phyloP scores from a whole-genome alignment of 2,797 vertebrate genomes.

The Odontamblyopus rebecca region DNA sequence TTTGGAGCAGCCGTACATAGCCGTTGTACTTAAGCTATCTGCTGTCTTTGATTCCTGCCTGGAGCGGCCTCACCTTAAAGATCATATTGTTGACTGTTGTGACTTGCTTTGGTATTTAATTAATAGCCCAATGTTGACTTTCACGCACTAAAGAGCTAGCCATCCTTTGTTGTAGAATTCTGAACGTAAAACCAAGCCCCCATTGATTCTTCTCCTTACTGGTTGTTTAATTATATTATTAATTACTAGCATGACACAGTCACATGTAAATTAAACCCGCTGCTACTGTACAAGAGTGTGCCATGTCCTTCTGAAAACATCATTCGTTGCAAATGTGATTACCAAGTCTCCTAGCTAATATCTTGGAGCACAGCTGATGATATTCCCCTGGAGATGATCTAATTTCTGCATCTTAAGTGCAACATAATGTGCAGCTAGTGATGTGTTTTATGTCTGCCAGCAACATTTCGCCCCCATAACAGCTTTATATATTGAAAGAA shows the following conservation, averaged over 20 bases:
- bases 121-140: slow-evolving; percentile 29
- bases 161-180: not conserved
- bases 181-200: not conserved
- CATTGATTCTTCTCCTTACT: not conserved
- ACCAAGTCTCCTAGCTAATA: slow-evolving; percentile 22
- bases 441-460: slow-evolving; percentile 40
- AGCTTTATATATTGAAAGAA: slow-evolving; percentile 39
- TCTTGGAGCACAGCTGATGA: slow-evolving; percentile 24
- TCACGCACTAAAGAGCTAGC: not conserved
- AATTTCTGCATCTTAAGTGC: slow-evolving; percentile 32
- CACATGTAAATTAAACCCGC: not conserved
- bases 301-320: slow-evolving; percentile 11
- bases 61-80: slow-evolving; percentile 42
- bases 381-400: slow-evolving; percentile 37
- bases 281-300: slow-evolving; percentile 6
- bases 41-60: slow-evolving; percentile 32
- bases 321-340: slow-evolving; percentile 22
- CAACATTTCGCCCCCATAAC: slow-evolving; percentile 40
- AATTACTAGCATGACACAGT: not conserved
- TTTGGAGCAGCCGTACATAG: slow-evolving; percentile 18
- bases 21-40: slow-evolving; percentile 33
- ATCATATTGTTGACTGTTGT: slow-evolving; percentile 40
- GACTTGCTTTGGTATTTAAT: slow-evolving; percentile 47
- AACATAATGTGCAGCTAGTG: slow-evolving; percentile 25
- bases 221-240: not conserved